A percentile compares a stretch with the other conserved stretches of the same genome.
Conservation (phyloP, 1,140 invertebrate genomes). For the Procambarus virginalis region DNA sequence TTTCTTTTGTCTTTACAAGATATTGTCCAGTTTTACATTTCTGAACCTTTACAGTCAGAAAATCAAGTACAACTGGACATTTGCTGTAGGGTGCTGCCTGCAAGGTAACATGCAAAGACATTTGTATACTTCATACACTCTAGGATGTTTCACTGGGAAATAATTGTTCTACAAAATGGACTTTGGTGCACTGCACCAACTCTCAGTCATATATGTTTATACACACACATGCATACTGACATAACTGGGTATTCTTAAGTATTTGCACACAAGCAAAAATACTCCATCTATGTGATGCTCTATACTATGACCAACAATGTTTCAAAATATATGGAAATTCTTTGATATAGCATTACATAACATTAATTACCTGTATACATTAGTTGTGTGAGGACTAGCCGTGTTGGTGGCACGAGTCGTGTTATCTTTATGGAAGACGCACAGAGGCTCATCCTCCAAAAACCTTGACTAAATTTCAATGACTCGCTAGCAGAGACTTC, state of each 20-base stretch:
- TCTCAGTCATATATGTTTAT: conserved; percentile 22
- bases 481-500: background rate
- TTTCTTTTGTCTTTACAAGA: conserved; percentile 1
- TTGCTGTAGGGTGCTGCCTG: conserved; percentile 2
- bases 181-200: conserved; percentile 54
- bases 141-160: conserved; percentile 19
- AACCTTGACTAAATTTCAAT: conserved; percentile 20
- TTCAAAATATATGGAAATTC: conserved; percentile 33
- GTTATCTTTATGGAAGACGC: conserved; percentile 33
- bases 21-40: conserved; percentile 1
- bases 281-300: conserved; percentile 26
- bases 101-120: conserved; percentile 33
- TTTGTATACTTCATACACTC: conserved; percentile 23
- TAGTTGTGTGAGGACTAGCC: conserved; percentile 3
- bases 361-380: conserved; percentile 28
- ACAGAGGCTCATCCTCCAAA: conserved; percentile 37
- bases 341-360: conserved; percentile 29
- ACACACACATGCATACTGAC: conserved; percentile 19
- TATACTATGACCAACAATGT: conserved; percentile 33
- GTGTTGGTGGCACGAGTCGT: conserved; percentile 11
- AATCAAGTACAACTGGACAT: background rate
- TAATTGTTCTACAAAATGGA: conserved; percentile 52
- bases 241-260: conserved; percentile 6
- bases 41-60: background rate
- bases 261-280: conserved; percentile 17